Evolutionary conservation across 37 sponge, comb jelly and placozoan genomes (phyloP).

Genomic region (Lycopodina hypogea): DNA sequence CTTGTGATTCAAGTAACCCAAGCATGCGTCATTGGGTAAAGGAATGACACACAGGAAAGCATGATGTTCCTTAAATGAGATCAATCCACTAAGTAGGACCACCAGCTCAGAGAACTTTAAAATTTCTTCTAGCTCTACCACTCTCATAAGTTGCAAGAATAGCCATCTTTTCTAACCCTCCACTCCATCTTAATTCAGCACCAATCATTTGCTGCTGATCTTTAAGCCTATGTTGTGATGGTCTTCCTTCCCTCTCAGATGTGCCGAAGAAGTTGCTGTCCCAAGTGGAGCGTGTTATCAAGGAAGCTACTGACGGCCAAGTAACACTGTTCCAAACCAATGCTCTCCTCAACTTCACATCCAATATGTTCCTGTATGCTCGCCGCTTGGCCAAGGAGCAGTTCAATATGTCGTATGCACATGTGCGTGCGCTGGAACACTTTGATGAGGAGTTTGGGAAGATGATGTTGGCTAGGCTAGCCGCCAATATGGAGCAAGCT

Average conservation of each 20-base stretch:
- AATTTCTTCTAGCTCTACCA: no score
- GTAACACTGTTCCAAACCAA: conserved; percentile 34
- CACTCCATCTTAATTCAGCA: no score
- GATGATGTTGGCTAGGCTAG: conserved; percentile 13
- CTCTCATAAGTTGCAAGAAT: no score
- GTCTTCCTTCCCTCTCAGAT: not conserved
- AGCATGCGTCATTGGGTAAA: no score
- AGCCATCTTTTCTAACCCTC: not conserved
- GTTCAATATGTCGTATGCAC: conserved; percentile 13
- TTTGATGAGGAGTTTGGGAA: conserved; percentile 22
- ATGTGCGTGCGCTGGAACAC: not conserved
- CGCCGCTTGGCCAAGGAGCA: conserved; percentile 13
- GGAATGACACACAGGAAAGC: no score
- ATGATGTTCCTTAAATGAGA: no score
- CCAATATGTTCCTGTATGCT: conserved; percentile 24
- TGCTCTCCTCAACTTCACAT: conserved; percentile 26
- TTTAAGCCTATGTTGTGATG: not conserved
- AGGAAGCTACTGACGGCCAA: conserved; percentile 31
- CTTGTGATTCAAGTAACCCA: no score
- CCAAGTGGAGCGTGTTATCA: conserved; percentile 18
- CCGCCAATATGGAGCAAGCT: conserved; percentile 21
- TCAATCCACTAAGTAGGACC: no score
- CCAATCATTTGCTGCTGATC: not conserved
- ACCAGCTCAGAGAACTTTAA: no score
- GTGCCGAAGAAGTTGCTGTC: conserved; percentile 17